Evolutionary conservation across 2,888 invertebrate genomes (phyloP).

Genomic region (Sinhomidia bicolor): DNA sequence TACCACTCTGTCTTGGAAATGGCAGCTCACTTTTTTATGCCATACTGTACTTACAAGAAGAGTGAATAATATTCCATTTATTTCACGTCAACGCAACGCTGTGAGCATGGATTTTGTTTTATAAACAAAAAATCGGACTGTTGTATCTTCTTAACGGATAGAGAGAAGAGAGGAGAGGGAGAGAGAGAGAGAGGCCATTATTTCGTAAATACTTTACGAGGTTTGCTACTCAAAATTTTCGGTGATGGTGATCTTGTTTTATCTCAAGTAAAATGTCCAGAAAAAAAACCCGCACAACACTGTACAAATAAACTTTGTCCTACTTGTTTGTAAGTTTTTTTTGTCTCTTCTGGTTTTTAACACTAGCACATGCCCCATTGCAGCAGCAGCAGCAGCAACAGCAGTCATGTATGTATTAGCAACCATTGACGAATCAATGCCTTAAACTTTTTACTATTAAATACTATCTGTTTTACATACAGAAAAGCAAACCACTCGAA

Average conservation of each 20-base stretch:
- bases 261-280: constrained; percentile 30
- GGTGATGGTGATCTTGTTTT: neutral
- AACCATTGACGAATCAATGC: too few species aligned
- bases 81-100: too few species aligned
- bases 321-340: constrained; percentile 11
- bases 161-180: neutral
- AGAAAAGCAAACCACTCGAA: neutral
- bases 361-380: neutral
- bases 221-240: neutral
- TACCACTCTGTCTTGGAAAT: too few species aligned
- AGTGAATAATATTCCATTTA: too few species aligned
- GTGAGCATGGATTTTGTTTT: neutral
- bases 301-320: constrained; percentile 43
- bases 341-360: neutral
- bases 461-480: neutral
- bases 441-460: neutral
- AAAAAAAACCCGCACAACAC: neutral
- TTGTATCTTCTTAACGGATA: too few species aligned
- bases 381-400: neutral
- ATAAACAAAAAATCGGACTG: too few species aligned
- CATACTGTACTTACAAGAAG: too few species aligned
- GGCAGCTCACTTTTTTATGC: too few species aligned
- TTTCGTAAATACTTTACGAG: neutral
- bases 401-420: too few species aligned
- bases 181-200: neutral